phyloP scores from a whole-genome alignment of 1,140 invertebrate genomes.

The Heliconius melpomene region DNA sequence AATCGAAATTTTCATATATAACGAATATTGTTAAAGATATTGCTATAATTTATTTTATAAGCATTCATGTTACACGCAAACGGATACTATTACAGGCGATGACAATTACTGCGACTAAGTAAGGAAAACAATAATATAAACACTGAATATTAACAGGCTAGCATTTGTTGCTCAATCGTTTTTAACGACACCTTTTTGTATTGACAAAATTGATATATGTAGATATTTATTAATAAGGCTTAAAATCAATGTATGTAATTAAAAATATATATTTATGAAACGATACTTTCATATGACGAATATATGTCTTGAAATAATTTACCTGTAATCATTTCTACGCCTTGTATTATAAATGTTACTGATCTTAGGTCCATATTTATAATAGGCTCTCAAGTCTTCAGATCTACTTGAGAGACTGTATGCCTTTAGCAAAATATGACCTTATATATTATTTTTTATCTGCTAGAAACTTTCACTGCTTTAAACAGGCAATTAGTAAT shows the following conservation, averaged over 20 bases:
- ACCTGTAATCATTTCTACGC: no score
- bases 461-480: neutral
- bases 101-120: conserved; percentile 23
- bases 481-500: neutral
- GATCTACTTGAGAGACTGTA: neutral
- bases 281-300: no score
- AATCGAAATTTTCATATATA: neutral
- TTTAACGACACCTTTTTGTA: neutral
- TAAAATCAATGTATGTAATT: no score
- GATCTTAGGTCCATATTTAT: no score
- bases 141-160: conserved; percentile 15
- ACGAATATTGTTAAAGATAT: neutral
- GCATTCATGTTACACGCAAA: conserved; percentile 23
- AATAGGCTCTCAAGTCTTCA: no score
- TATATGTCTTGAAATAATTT: no score
- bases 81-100: conserved; percentile 15
- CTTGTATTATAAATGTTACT: no score
- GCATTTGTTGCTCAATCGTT: neutral
- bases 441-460: neutral
- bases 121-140: conserved; percentile 29
- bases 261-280: no score
- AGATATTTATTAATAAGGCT: no score
- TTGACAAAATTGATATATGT: no score
- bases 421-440: neutral
- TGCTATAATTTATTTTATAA: conserved; percentile 10